Conservation (phyloP, 2,888 invertebrate genomes). For the Tanytarsus gracilentus region DNA sequence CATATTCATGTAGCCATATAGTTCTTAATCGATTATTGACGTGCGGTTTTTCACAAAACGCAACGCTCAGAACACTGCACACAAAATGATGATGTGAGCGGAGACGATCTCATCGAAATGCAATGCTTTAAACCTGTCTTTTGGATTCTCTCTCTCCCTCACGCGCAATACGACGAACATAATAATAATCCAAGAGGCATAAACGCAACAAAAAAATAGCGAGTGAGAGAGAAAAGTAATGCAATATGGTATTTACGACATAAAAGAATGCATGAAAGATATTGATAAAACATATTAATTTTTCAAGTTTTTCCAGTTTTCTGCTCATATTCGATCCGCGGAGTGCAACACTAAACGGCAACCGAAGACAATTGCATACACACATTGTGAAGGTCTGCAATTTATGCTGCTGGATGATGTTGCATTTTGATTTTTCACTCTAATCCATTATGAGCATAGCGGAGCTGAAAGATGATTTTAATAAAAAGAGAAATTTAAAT, state of each 20-base stretch:
- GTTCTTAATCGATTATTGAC: conserved; percentile 28
- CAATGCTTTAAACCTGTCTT: conserved; percentile 28
- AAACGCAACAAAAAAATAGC: neutral
- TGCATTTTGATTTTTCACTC: conserved; percentile 2
- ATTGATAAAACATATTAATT: conserved; percentile 29
- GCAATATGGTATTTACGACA: conserved; percentile 29
- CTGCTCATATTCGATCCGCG: neutral
- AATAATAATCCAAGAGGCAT: conserved; percentile 2
- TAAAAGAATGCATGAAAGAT: conserved; percentile 28
- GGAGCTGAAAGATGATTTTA: no score
- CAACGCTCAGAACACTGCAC: no score
- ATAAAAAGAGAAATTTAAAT: no score
- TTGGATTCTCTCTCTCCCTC: neutral
- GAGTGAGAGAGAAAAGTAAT: conserved; percentile 5
- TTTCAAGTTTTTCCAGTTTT: conserved; percentile 28
- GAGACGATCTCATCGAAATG: neutral
- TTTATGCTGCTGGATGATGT: conserved; percentile 14
- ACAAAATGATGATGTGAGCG: neutral
- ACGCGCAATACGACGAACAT: neutral
- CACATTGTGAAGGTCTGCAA: neutral
- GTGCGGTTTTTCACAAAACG: conserved; percentile 26
- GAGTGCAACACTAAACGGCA: neutral
- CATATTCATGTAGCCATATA: conserved; percentile 4
- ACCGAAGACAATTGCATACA: neutral
- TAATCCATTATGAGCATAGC: no score